A percentile compares a stretch with the other conserved stretches of the same genome.
Conservation (phyloP, 2,797 vertebrate species). For the Clarias laeviceps region DNA sequence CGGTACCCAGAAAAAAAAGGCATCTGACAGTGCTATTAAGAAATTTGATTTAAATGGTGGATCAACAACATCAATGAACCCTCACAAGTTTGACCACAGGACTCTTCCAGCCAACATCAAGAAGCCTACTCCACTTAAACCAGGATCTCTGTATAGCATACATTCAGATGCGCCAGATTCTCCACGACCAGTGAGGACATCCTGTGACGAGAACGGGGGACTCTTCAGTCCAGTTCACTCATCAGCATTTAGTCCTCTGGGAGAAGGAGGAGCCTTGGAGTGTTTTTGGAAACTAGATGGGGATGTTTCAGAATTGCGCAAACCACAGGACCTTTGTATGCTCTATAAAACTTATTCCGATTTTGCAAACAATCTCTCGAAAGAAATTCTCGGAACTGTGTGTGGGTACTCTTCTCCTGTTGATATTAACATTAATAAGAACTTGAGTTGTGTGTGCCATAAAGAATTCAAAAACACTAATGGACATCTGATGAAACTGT, state of each 20-base stretch:
- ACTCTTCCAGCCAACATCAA: conserved; percentile 89
- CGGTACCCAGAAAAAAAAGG: conserved; percentile 68
- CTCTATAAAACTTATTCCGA: conserved; percentile 84
- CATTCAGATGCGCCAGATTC: conserved; percentile 85
- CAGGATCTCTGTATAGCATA: conserved; percentile 85
- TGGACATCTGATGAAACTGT: conserved; percentile 78
- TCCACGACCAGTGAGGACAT: conserved; percentile 80
- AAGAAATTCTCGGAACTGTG: conserved; percentile 87
- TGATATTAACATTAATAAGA: conserved; percentile 79
- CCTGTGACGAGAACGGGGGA: conserved; percentile 83
- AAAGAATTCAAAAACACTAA: conserved; percentile 77
- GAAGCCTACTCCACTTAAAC: conserved; percentile 95
- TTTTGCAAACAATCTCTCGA: conserved; percentile 88
- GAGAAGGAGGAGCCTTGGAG: conserved; percentile 79
- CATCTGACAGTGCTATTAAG: conserved; percentile 66
- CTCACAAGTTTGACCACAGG: conserved; percentile 89
- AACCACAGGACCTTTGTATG: conserved; percentile 76
- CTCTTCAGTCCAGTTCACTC: conserved; percentile 93
- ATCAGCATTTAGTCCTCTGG: conserved; percentile 93
- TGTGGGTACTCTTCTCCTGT: conserved; percentile 79
- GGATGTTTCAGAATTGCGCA: conserved; percentile 71
- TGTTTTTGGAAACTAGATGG: conserved; percentile 81
- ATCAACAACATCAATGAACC: conserved; percentile 86
- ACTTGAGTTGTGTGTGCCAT: conserved; percentile 81
- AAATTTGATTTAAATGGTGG: conserved; percentile 72